A percentile compares a stretch with the other conserved stretches of the same genome.
Conservation (phyloP, 2,113 vertebrate genomes). For the Chunga burmeisteri region DNA sequence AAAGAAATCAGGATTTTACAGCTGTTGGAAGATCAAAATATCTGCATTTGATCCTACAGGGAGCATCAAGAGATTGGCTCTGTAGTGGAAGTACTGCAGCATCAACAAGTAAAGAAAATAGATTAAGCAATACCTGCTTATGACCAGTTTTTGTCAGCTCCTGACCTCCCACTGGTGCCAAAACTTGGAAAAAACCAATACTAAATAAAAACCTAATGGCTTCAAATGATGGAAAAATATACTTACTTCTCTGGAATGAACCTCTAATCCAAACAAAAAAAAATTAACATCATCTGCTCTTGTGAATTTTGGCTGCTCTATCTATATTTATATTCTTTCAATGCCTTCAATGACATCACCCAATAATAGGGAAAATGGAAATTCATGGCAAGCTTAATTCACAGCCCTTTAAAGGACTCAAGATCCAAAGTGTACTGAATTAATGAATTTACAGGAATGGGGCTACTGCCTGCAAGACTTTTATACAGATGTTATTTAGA, state of each 20-base stretch:
- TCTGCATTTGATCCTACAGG: not conserved
- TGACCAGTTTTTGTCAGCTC: not conserved
- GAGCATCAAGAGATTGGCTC: not conserved
- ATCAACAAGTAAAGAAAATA: not conserved
- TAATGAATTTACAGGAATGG: not conserved
- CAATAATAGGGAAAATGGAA: not conserved
- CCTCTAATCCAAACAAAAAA: not conserved
- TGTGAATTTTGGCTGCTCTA: slow-evolving; percentile 1
- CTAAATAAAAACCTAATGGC: not conserved
- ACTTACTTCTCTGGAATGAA: slow-evolving; percentile 23
- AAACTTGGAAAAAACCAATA: not conserved
- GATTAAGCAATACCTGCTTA: not conserved
- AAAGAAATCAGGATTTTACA: not conserved
- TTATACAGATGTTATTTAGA: not conserved
- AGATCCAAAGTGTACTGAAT: not conserved
- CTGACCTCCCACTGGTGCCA: not conserved
- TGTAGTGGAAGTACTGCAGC: not conserved
- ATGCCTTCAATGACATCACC: not conserved
- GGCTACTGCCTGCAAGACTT: not conserved
- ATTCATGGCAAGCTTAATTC: not conserved
- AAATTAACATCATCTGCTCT: not conserved
- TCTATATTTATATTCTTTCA: slow-evolving; percentile 7
- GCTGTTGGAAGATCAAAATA: not conserved
- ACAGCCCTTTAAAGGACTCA: not conserved
- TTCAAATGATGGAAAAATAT: slow-evolving; percentile 14